A percentile compares a stretch with the other conserved stretches of the same genome.
phyloP scores from a whole-genome alignment of 2,888 invertebrate genomes.

The Nomada ruficornis region DNA sequence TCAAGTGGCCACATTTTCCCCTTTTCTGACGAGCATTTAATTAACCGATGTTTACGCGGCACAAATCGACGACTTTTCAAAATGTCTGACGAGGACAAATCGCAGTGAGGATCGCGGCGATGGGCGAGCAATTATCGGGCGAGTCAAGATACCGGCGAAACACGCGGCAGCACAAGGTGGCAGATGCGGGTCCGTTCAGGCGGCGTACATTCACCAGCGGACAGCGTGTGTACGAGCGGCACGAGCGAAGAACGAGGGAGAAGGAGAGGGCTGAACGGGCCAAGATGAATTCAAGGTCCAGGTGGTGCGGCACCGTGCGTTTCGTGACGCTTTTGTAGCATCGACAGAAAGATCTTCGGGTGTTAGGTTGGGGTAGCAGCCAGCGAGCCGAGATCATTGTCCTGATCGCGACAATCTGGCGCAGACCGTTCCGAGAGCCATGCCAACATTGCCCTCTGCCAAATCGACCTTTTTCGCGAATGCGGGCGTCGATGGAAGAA shows the following conservation, averaged over 20 bases:
- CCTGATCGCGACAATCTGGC: constrained; percentile 69
- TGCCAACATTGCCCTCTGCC: constrained; percentile 64
- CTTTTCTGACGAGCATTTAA: constrained; percentile 37
- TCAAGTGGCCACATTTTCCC: constrained; percentile 6
- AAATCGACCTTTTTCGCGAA: constrained; percentile 67
- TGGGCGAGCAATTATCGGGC: constrained; percentile 62
- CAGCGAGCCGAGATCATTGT: constrained; percentile 68
- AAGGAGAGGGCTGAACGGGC: constrained; percentile 26
- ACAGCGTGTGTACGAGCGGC: constrained; percentile 17
- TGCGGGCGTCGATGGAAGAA: constrained; percentile 44
- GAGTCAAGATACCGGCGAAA: constrained; percentile 56
- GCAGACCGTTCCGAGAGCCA: constrained; percentile 42
- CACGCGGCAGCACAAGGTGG: constrained; percentile 67
- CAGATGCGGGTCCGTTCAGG: constrained; percentile 66
- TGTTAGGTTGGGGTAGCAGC: constrained; percentile 48
- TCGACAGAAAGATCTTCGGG: constrained; percentile 58
- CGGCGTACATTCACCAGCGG: constrained; percentile 28
- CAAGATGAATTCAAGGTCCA: constrained; percentile 67
- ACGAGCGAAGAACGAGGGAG: constrained; percentile 10
- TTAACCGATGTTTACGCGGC: constrained; percentile 23
- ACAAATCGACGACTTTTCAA: constrained; percentile 34
- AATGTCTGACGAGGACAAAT: constrained; percentile 50
- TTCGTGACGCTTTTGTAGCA: constrained; percentile 62
- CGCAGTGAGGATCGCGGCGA: constrained; percentile 44
- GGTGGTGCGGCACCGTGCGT: constrained; percentile 54